Percentiles rank a stretch among this genome's conserved stretches.
These are phyloP conservation scores for Microctenopoma steveboyesi DNA, from an alignment of 2,797 vertebrate genomes.

Conservation along the genomic window DNA sequence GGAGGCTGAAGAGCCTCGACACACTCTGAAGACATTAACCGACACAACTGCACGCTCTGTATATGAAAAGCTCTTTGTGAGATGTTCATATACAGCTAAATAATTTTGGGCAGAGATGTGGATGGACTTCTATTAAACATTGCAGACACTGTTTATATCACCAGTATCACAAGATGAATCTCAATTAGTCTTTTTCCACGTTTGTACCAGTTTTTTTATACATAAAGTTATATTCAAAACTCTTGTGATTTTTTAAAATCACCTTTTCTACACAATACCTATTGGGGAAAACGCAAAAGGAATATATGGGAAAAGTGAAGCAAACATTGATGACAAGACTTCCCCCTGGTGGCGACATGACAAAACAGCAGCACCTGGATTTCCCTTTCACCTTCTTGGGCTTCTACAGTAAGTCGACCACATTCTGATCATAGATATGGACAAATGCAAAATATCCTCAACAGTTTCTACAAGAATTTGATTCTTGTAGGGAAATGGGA, in stretches of 20 bases:
- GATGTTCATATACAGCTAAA: not conserved
- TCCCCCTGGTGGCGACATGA: slow-evolving; percentile 42
- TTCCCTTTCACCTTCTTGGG: not conserved
- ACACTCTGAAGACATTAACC: slow-evolving; percentile 61
- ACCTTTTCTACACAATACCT: not conserved
- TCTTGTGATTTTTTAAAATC: not conserved
- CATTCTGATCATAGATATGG: not conserved
- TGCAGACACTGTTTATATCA: not conserved
- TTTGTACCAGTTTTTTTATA: slow-evolving; percentile 27
- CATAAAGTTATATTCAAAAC: slow-evolving; percentile 31
- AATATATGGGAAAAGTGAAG: not conserved
- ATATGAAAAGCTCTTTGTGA: not conserved
- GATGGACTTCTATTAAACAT: slow-evolving; percentile 11
- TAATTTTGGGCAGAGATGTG: not conserved
- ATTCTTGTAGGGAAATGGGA: too few species aligned
- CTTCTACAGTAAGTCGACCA: not conserved
- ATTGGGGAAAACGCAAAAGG: not conserved
- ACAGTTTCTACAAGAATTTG: too few species aligned
- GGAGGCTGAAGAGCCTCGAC: slow-evolving; percentile 67
- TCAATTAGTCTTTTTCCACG: not conserved
- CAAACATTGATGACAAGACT: slow-evolving; percentile 35
- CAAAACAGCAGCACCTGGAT: not conserved
- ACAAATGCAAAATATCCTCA: not conserved
- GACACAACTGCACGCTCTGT: not conserved
- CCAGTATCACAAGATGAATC: not conserved